Evolutionary conservation across 2,888 invertebrate species (phyloP).

Genomic region (Schizaphis graminum): DNA sequence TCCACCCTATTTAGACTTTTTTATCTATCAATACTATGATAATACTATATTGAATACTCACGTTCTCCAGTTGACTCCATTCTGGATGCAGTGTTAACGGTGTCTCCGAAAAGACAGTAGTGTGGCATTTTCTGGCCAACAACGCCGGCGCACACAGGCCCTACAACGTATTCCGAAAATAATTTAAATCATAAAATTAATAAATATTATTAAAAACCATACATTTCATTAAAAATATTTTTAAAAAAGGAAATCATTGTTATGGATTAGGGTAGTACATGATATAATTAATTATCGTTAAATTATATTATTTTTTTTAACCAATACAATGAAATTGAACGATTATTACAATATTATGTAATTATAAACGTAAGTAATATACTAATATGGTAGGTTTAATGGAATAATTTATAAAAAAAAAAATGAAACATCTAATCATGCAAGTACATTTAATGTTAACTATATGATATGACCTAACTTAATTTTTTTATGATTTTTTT

Average conservation of each 20-base stretch:
- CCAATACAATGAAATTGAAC: neutral
- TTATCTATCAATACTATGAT: neutral
- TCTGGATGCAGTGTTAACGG: conserved; percentile 87
- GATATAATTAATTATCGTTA: neutral
- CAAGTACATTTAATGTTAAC: neutral
- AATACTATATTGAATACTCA: conserved; percentile 72
- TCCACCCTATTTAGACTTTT: neutral
- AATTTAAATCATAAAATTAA: neutral
- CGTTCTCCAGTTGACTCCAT: conserved; percentile 91
- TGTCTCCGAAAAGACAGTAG: conserved; percentile 90
- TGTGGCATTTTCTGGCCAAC: conserved; percentile 95
- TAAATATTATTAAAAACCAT: neutral
- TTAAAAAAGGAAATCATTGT: neutral
- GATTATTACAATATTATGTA: neutral
- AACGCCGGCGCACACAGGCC: conserved; percentile 91
- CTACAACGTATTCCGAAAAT: conserved; percentile 69
- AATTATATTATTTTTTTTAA: neutral
- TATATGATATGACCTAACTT: neutral
- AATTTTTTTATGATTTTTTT: neutral
- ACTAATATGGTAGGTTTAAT: no score
- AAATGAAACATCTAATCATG: neutral
- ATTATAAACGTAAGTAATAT: neutral
- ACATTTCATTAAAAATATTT: neutral
- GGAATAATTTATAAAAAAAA: neutral
- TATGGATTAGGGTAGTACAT: neutral